phyloP scores from a whole-genome alignment of 2,113 vertebrate species.

The Trochalopteron elliotii region DNA sequence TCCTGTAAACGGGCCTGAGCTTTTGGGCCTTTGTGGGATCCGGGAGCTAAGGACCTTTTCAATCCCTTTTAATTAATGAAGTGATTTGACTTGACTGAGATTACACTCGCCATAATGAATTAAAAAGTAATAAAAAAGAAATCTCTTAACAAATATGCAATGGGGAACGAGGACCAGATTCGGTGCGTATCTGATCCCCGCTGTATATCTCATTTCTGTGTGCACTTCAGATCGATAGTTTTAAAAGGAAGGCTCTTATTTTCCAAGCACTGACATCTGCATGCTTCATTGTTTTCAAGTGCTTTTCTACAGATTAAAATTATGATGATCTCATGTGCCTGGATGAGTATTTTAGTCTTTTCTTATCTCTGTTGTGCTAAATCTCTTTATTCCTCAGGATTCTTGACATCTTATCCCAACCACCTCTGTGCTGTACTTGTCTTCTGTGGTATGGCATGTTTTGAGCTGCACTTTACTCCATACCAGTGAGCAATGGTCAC shows the following conservation, averaged over 20 bases:
- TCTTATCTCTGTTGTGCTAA: not conserved
- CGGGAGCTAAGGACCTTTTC: constrained; percentile 85
- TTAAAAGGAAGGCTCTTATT: constrained; percentile 12
- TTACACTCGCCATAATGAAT: constrained; percentile 80
- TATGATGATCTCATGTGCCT: not conserved
- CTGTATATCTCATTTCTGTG: not conserved
- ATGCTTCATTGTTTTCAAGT: not conserved
- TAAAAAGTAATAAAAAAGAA: constrained; percentile 74
- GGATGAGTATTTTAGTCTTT: not conserved
- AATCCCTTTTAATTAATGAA: constrained; percentile 93
- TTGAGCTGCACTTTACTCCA: not conserved
- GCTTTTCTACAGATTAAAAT: not conserved
- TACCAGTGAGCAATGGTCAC: not conserved
- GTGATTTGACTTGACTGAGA: constrained; percentile 84
- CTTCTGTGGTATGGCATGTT: not conserved
- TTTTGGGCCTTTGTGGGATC: constrained; percentile 81
- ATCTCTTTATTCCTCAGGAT: not conserved
- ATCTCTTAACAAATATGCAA: constrained; percentile 45
- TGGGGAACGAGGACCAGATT: constrained; percentile 9
- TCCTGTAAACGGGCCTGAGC: constrained; percentile 86
- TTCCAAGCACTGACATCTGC: not conserved
- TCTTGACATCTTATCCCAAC: not conserved
- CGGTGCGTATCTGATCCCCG: not conserved
- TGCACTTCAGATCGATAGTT: not conserved
- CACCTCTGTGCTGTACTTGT: not conserved